These are phyloP conservation scores for Moxostoma hubbsi DNA, from an alignment of 2,797 vertebrate species.

Conservation along the genomic window DNA sequence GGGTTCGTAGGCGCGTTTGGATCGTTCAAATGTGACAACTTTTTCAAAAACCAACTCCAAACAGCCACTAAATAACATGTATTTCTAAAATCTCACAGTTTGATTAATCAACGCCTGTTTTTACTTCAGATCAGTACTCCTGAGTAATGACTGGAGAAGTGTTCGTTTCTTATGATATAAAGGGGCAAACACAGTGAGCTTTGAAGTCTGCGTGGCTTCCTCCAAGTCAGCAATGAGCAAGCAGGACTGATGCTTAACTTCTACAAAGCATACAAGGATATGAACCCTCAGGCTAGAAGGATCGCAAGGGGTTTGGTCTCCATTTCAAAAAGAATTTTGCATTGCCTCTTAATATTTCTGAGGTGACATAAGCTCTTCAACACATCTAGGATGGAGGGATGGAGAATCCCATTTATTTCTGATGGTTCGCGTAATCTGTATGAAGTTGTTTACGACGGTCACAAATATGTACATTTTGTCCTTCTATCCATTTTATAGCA, in stretches of 20 bases:
- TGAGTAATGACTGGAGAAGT: conserved; percentile 26
- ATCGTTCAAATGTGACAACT: too few relatives aligned
- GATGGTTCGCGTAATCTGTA: neutral
- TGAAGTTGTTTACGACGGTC: conserved; percentile 4
- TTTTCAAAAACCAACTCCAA: neutral
- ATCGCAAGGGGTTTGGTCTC: conserved; percentile 17
- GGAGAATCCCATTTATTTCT: neutral
- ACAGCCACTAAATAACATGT: neutral
- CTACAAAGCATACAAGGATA: conserved; percentile 30
- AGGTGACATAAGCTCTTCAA: conserved; percentile 6
- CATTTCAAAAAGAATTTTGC: conserved; percentile 42
- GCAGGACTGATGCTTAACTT: conserved; percentile 34
- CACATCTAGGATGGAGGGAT: conserved; percentile 1
- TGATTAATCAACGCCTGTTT: neutral
- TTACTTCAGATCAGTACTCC: conserved; percentile 24
- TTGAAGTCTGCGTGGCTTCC: conserved; percentile 27
- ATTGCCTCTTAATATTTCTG: conserved; percentile 30
- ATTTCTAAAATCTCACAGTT: neutral
- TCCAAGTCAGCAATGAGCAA: conserved; percentile 17
- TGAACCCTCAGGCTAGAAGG: conserved; percentile 18
- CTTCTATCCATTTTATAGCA: conserved; percentile 2
- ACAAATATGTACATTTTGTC: neutral
- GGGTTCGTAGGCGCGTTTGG: too few relatives aligned
- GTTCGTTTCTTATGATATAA: conserved; percentile 9
- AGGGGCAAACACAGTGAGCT: neutral